Evolutionary conservation across 2,113 vertebrate genomes (phyloP), one percentile per base, ranked within the genome.

Genomic region (Aegithalos caudatus): DNA sequence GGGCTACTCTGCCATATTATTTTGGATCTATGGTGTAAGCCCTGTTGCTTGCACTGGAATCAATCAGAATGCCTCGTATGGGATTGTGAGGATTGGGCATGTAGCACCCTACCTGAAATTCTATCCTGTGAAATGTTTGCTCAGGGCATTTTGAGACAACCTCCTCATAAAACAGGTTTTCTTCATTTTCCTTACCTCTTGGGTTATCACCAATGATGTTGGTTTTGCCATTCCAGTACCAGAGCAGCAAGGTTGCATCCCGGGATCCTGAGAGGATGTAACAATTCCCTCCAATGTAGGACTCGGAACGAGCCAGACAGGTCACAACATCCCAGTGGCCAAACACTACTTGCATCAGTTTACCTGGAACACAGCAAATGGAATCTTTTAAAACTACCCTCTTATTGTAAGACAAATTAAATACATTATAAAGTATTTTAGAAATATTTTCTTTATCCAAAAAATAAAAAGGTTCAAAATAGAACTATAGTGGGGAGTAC

Each of bases 161-260:
- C 11, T 47, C 84, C 35, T 66, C 24, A 71, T 11, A 64, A 86
- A 86, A 15, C 18, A 70, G 18, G 7, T 35, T 18, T 84, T 81
- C 91, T 98, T 7, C 3, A 18, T 3, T 35, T 71, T 94, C 72
- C 98, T 99, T 95, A 99, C 99, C 98, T 93, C 98, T 98, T 19
- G 98, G 97, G 80, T 98, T 98, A 95, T 99, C 99, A 90, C 99
- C 99, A 23, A 99, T 98, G 85, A 98, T 98, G 96, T 93, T 98
- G 97, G 97, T 98, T 97, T 99, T 99, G 64, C 99, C 99, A 44
- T 99, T 99, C 99, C 99, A 99, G 97, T 99, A 99, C 99, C 99
- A 99, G 81, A 99, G 98, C 93, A 99, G 98, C 86, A 99, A 98
- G 1, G 99, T 99, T 95, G 99, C 99, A 69, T 99, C 99, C 50